Evolutionary conservation across 2,888 invertebrate species (phyloP).

Genomic region (Tenthredo distinguenda): DNA sequence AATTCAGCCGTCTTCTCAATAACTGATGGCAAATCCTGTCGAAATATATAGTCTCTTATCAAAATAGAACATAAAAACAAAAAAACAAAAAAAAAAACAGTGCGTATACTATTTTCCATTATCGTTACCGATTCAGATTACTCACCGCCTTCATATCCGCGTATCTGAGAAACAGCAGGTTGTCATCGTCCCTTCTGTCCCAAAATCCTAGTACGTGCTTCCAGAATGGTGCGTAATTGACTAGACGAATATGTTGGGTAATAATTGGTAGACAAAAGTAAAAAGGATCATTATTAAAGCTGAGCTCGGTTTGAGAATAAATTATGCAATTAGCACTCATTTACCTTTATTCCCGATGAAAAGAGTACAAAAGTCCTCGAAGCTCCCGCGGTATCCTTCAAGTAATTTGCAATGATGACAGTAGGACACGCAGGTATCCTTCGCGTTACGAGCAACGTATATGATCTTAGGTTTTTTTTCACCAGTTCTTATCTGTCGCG

Average conservation of each 20-base stretch:
- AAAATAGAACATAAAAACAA: neutral
- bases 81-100: neutral
- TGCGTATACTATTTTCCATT: neutral
- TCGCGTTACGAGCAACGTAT: constrained; percentile 86
- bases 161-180: constrained; percentile 69
- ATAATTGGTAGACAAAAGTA: constrained; percentile 40
- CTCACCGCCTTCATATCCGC: constrained; percentile 72
- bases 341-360: constrained; percentile 82
- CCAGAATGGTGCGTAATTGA: constrained; percentile 69
- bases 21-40: constrained; percentile 77
- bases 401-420: constrained; percentile 84
- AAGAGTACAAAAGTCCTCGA: constrained; percentile 82
- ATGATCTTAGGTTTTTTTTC: constrained; percentile 81
- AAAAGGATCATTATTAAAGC: neutral
- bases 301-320: neutral
- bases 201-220: constrained; percentile 67
- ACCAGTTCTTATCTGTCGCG: constrained; percentile 77
- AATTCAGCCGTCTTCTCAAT: constrained; percentile 77
- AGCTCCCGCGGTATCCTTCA: constrained; percentile 80
- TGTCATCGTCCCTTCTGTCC: constrained; percentile 61
- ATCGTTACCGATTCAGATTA: constrained; percentile 33
- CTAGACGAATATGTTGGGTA: constrained; percentile 55
- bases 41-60: neutral
- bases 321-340: neutral
- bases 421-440: constrained; percentile 86